Evolutionary conservation across 1,140 invertebrate genomes (phyloP).

Genomic region (Campoletis sonorensis): DNA sequence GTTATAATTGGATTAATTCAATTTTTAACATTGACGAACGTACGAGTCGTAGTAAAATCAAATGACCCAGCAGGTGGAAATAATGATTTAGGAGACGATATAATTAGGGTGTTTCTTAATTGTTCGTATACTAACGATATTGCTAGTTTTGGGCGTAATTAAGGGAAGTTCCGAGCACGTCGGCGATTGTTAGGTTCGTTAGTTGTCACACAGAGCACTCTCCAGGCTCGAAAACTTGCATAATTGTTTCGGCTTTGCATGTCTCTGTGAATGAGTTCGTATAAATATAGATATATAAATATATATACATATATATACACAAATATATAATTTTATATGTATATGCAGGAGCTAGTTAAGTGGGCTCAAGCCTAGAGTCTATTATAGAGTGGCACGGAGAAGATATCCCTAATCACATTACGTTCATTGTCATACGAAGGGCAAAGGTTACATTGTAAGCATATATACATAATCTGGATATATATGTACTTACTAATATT

Average conservation of each 20-base stretch:
- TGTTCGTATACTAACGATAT: no score
- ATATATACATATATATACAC: no score
- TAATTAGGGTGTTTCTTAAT: no score
- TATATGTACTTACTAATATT: not conserved
- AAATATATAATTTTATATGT: not conserved
- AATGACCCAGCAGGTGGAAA: no score
- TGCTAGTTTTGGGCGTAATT: not conserved
- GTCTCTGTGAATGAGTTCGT: not conserved
- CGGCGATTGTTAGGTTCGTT: not conserved
- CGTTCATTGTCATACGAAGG: constrained; percentile 33
- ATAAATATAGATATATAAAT: not conserved
- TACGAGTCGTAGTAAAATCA: no score
- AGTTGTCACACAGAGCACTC: constrained; percentile 10
- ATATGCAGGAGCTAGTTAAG: constrained; percentile 25
- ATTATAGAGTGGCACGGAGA: constrained; percentile 33
- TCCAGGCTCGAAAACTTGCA: constrained; percentile 18
- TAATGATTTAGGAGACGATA: no score
- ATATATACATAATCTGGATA: not conserved
- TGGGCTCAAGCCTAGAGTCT: constrained; percentile 21
- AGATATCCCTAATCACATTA: constrained; percentile 41
- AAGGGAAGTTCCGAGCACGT: not conserved
- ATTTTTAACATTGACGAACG: no score
- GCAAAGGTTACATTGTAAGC: constrained; percentile 22
- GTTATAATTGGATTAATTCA: no score
- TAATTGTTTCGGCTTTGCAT: constrained; percentile 21